Percentiles rank a stretch among this genome's conserved stretches.
Evolutionary conservation across 2,797 vertebrate species (phyloP).

Genomic region (Distichodus sexfasciatus): DNA sequence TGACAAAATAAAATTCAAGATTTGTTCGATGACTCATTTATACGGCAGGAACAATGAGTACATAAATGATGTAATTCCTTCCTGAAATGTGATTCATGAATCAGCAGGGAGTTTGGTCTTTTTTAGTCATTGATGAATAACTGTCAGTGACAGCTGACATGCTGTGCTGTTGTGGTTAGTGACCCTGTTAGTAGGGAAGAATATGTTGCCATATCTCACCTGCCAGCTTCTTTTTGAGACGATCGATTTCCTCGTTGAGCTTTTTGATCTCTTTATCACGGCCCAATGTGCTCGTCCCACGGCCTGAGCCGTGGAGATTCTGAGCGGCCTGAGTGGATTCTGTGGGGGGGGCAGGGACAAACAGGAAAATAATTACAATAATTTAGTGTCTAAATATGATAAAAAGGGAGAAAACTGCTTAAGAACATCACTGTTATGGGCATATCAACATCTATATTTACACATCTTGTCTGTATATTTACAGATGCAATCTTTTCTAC

Average conservation of each 20-base stretch:
- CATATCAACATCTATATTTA: no score
- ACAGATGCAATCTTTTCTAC: no score
- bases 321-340: conserved; percentile 86
- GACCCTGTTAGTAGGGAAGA: not conserved
- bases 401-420: no score
- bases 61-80: not conserved
- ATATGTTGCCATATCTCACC: conserved; percentile 67
- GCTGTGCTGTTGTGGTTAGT: not conserved
- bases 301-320: conserved; percentile 78
- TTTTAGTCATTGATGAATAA: not conserved
- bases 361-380: not conserved
- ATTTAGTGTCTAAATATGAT: no score
- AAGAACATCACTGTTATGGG: no score
- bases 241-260: conserved; percentile 93
- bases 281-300: conserved; percentile 72
- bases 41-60: not conserved
- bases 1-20: not conserved
- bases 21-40: not conserved
- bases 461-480: no score
- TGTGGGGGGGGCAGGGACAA: conserved; percentile 49
- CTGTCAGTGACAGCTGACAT: not conserved
- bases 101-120: not conserved
- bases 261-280: conserved; percentile 93
- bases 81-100: not conserved
- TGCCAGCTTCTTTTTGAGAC: conserved; percentile 89